Evolutionary conservation across 2,888 invertebrate species (phyloP).

Genomic region (Andrena minutula): DNA sequence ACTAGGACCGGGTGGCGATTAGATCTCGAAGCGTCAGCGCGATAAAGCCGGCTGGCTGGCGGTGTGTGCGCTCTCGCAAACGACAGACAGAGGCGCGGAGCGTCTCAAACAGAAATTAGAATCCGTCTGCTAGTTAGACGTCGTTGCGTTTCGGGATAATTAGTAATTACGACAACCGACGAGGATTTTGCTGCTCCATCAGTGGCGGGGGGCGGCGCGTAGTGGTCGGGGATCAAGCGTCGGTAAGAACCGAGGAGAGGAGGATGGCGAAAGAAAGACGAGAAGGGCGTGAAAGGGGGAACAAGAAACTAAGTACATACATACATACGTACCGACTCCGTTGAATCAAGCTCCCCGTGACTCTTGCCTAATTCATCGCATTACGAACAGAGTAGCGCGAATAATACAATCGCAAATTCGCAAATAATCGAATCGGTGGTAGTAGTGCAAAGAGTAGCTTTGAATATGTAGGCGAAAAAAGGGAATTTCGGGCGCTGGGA

Average conservation of each 20-base stretch:
- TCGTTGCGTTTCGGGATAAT: constrained; percentile 65
- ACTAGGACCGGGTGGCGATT: constrained; percentile 37
- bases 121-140: constrained; percentile 71
- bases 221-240: constrained; percentile 37
- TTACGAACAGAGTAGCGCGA: too few species aligned
- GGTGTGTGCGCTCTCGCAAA: constrained; percentile 8
- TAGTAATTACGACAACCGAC: constrained; percentile 72
- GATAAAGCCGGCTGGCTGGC: constrained; percentile 42
- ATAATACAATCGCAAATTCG: too few species aligned
- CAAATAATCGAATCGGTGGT: too few species aligned
- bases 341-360: too few species aligned
- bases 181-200: constrained; percentile 27
- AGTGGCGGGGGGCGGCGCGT: constrained; percentile 10
- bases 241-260: neutral
- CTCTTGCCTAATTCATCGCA: too few species aligned
- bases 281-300: neutral
- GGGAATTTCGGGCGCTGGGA: too few species aligned
- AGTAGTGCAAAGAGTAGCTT: too few species aligned
- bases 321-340: too few species aligned
- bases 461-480: too few species aligned
- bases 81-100: constrained; percentile 29
- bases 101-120: constrained; percentile 69
- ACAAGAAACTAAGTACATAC: constrained; percentile 8
- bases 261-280: neutral
- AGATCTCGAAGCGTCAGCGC: constrained; percentile 52